Conservation (phyloP, 2,113 vertebrate species). For the Anoura caudifer region DNA sequence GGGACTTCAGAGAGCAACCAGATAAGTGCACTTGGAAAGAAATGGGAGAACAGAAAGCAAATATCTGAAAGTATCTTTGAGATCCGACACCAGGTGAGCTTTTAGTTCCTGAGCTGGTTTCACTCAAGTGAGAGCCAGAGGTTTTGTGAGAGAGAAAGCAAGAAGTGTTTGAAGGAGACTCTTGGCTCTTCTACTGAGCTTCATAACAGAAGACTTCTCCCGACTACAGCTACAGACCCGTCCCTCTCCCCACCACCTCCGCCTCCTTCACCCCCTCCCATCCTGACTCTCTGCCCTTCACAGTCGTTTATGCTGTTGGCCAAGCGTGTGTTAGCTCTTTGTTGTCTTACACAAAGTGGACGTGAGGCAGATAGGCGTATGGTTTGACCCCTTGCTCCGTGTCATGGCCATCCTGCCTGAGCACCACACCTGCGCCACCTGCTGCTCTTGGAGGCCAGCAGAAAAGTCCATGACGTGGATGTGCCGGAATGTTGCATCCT, state of each 20-base stretch:
- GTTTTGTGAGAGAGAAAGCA: not conserved
- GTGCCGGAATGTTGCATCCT: not conserved
- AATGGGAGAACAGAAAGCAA: not conserved
- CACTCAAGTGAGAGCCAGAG: not conserved
- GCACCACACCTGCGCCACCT: not conserved
- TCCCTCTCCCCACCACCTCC: not conserved
- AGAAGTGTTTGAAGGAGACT: not conserved
- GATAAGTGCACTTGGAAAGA: not conserved
- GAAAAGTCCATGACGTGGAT: not conserved
- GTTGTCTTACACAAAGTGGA: not conserved
- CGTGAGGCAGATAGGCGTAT: fast-evolving
- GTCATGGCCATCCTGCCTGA: fast-evolving
- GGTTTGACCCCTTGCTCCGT: fast-evolving
- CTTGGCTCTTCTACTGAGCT: not conserved
- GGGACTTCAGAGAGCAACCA: not conserved
- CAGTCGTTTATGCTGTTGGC: not conserved
- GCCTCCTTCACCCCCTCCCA: not conserved
- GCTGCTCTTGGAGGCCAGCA: not conserved
- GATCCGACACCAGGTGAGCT: not conserved
- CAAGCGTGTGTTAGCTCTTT: not conserved
- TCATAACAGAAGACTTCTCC: not conserved
- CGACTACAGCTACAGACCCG: not conserved
- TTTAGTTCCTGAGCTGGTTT: not conserved
- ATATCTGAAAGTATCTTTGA: not conserved
- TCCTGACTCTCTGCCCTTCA: not conserved